Evolutionary conservation across 2,888 invertebrate genomes (phyloP), one percentile per base, ranked within the genome.

Genomic region (Oxyscelio sp.): DNA sequence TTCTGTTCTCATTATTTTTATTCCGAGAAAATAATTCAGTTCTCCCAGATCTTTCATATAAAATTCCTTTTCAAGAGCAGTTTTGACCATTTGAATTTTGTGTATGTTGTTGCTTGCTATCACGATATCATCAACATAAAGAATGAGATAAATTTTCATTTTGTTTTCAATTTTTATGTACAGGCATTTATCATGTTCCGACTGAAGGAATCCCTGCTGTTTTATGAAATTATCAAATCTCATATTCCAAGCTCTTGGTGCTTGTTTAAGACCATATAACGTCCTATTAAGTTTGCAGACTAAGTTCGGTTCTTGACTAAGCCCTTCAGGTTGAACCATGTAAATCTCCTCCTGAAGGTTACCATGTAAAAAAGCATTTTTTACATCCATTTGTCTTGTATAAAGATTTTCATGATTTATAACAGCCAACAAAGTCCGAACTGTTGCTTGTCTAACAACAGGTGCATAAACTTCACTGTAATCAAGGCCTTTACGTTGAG

Each of bases 211-310:
- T 27, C 27, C 27, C 27, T 27, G 3, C 27, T 27, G 4, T 3
- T 3, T 4, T 27, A 89, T 59, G 45, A 87, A 88, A 13, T 73
- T 68, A 34, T 88, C 66, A 75, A 89, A 87, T 19, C 65, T 84
- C 63, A 85, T 71, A 61, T 91, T 88, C 91, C 90, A 92, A 13
- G 58, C 81, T 56, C 86, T 58, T 45, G 89, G 89, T 19, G 90
- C 87, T 84, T 90, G 90, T 74, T 90, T 90, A 1, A 90, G 73
- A 1, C 91, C 92, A 85, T 92, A 91, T 11, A 92, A 73, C 1
- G 80, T 21, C 73, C 88, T 89, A 15, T 85, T 81, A 2, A 91
- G 43, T 78, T 90, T 90, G 45, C 87, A 87, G 4, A 91, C 91
- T n/a, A n/a, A n/a, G n/a, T n/a, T n/a, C n/a, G n/a, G n/a, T n/a